Base-by-base conservation (phyloP, 2,113 vertebrate genomes). In the Nycticebus coucang region DNA sequence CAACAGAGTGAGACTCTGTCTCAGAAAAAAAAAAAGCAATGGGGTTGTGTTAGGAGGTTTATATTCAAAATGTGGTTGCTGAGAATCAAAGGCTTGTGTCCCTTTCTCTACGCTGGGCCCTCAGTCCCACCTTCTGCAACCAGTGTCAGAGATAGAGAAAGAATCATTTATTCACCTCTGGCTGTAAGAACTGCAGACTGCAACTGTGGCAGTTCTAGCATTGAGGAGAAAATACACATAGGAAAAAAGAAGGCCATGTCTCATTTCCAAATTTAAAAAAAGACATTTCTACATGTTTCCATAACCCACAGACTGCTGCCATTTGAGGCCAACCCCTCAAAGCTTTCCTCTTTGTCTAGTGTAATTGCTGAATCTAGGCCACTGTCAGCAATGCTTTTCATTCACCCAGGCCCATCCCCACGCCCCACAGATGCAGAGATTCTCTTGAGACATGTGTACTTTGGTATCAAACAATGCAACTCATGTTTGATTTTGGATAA, bases 401-500 rank as follows among this genome's bases (percentile, higher is more conserved):
- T 97, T 97, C 97, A 96, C 85, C 92, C 19, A 37, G 53, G 89
- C 84, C 66, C 77, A 68, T 33, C 97, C 96, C 86, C 75, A 15
- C 17, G 24, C 60, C 82, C 35, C 37, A 88, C 71, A 95, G 26
- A 97, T 96, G 97, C 93, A 96, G 91, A 75, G 45, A 83, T 92
- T 97, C 89, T 92, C 96, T 66, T 1, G 80, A 96, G 94, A 74
- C 0, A 9, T 96, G 92, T 96, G 93, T 94, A 94, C 93, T 96
- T 89, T 71, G 71, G 68, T 97, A 97, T 95, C 92, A 97, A 96
- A 94, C 55, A 97, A 71, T 92, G 88, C 5, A 68, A 97, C 57
- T 97, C 5, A 8, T 97, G 57, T 96, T 98, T 97, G 93, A 97
- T 97, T 97, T 96, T 97, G 96, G 79, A 97, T 97, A 98, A 97